Evolutionary conservation across 2,113 vertebrate species (phyloP).

Genomic region (Lamprologus lemairii): DNA sequence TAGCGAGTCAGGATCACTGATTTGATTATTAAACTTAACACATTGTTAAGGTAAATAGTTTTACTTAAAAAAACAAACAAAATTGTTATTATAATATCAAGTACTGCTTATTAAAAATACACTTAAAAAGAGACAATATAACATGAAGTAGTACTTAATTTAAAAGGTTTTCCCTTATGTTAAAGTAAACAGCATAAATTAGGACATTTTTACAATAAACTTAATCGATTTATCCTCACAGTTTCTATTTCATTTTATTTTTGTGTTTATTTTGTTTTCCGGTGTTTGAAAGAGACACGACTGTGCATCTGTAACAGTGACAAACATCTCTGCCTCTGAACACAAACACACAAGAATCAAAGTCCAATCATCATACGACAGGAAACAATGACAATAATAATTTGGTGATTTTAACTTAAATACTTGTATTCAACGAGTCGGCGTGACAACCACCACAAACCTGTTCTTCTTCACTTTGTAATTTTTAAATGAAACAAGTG

Average conservation of each 20-base stretch:
- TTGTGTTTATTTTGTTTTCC: neutral
- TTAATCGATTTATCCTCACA: fast-evolving
- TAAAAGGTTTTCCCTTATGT: neutral
- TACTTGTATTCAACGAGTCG: neutral
- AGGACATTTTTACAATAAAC: neutral
- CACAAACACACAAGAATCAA: neutral
- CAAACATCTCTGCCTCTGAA: neutral
- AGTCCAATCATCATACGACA: neutral
- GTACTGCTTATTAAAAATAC: neutral
- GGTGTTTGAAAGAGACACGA: neutral
- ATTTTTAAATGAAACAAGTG: neutral
- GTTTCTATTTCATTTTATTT: neutral
- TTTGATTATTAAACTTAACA: neutral
- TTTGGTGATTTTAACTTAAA: neutral
- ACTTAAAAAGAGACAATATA: neutral
- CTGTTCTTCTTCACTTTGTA: neutral
- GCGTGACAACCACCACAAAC: neutral
- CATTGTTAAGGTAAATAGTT: neutral
- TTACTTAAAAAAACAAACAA: neutral
- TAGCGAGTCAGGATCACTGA: neutral
- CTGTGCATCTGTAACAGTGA: neutral
- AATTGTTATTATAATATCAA: neutral
- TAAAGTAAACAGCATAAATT: neutral
- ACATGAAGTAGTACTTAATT: neutral
- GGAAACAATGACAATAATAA: neutral